Conservation (phyloP, 2,797 vertebrate species). For the Coracias cyanogaster region DNA sequence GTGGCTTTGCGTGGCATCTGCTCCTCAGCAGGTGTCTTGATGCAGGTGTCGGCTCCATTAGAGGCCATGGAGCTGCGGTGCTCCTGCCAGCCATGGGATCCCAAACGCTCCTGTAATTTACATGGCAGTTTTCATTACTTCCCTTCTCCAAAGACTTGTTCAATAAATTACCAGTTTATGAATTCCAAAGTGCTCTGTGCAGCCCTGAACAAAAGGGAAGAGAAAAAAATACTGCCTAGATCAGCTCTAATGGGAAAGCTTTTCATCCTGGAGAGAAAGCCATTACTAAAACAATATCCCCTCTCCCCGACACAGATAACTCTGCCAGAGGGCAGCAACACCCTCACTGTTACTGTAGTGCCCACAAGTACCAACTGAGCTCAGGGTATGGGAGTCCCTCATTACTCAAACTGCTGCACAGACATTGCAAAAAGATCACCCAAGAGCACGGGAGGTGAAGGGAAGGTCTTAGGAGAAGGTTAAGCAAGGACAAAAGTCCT, state of each 20-base stretch:
- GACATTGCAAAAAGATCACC: not conserved
- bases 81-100: constrained; percentile 29
- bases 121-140: constrained; percentile 69
- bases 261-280: not conserved
- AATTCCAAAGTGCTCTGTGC: constrained; percentile 67
- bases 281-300: not conserved
- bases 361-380: not conserved
- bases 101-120: constrained; percentile 54
- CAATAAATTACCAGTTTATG: constrained; percentile 78
- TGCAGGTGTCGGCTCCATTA: not conserved
- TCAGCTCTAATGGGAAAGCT: not conserved
- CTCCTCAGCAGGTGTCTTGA: not conserved
- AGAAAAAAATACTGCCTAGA: not conserved
- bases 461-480: not conserved
- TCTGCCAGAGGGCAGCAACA: not conserved
- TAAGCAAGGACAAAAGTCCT: not conserved
- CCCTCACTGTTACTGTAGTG: not conserved
- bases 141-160: constrained; percentile 72
- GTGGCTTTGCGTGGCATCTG: not conserved
- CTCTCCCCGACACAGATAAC: not conserved
- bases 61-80: not conserved
- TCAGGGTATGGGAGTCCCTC: not conserved
- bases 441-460: not conserved
- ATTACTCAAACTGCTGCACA: fast-evolving
- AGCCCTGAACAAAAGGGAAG: constrained; percentile 30